Percentiles rank a stretch among this genome's conserved stretches.
These are phyloP conservation scores for Pogonognathellus flavescens DNA, from an alignment of 1,140 invertebrate genomes.

Conservation along the genomic window DNA sequence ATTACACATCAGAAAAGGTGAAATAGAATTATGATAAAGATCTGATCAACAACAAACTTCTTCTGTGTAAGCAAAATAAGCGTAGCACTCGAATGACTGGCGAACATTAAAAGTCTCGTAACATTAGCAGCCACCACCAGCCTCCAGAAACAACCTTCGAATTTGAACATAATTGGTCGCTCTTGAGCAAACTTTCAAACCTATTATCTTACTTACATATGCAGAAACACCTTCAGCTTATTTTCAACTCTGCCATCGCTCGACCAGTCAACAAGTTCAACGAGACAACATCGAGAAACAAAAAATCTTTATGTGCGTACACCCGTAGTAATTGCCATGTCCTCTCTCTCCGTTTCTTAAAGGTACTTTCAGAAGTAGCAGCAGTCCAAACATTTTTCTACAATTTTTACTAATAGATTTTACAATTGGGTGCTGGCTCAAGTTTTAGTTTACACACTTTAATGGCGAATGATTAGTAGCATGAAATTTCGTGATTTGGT, in stretches of 20 bases:
- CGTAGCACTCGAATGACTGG: background rate
- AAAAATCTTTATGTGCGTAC: background rate
- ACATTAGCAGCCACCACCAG: background rate
- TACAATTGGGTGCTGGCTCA: no score
- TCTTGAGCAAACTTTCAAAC: slow-evolving; percentile 23
- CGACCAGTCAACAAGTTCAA: no score
- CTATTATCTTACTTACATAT: slow-evolving; percentile 20
- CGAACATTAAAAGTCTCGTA: background rate
- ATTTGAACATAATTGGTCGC: background rate
- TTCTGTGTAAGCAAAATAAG: background rate
- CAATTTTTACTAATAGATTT: no score
- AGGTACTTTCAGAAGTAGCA: no score
- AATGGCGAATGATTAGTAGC: no score
- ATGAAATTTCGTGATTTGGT: no score
- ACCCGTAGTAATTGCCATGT: background rate
- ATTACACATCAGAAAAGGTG: slow-evolving; percentile 52
- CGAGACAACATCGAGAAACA: no score
- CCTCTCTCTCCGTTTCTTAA: no score
- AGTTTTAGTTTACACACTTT: no score
- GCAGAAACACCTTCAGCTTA: slow-evolving; percentile 30
- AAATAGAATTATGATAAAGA: slow-evolving; percentile 53
- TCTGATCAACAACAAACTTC: slow-evolving; percentile 21
- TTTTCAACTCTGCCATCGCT: no score
- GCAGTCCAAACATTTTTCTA: no score
- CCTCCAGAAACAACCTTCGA: background rate